Evolutionary conservation across 2,888 invertebrate genomes (phyloP).

Genomic region (Erannis defoliaria): DNA sequence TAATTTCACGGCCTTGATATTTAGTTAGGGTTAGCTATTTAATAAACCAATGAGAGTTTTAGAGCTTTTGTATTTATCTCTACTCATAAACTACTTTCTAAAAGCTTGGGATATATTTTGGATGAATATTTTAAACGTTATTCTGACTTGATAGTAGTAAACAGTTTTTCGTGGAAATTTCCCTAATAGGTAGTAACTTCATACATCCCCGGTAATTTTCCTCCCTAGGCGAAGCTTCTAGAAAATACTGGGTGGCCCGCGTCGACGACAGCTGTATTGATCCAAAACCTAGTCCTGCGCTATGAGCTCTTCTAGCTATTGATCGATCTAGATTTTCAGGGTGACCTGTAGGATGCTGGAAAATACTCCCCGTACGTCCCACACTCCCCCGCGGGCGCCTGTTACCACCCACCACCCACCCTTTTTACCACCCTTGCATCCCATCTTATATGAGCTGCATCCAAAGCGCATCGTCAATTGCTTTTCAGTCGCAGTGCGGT

Average conservation of each 20-base stretch:
- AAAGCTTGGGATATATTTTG: too few relatives aligned
- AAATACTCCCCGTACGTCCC: slow-evolving; percentile 7
- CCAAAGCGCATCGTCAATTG: slow-evolving; percentile 37
- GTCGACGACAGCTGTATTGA: slow-evolving; percentile 39
- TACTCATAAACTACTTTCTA: too few relatives aligned
- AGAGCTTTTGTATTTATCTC: background rate
- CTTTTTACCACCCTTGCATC: slow-evolving; percentile 20
- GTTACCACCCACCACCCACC: slow-evolving; percentile 5
- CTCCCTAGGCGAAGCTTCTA: background rate
- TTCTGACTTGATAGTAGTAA: too few relatives aligned
- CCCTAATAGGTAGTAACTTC: background rate
- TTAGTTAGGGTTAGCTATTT: too few relatives aligned
- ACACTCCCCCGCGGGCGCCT: background rate
- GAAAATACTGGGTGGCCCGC: background rate
- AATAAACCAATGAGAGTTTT: background rate
- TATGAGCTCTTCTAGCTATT: slow-evolving; percentile 35
- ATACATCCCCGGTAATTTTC: background rate
- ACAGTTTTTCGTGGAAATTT: background rate
- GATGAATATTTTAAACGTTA: too few relatives aligned
- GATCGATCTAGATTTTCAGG: slow-evolving; percentile 41
- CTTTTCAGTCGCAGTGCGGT: slow-evolving; percentile 29
- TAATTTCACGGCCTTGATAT: too few relatives aligned
- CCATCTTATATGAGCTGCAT: slow-evolving; percentile 32
- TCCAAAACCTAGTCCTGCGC: slow-evolving; percentile 45
- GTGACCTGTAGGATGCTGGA: slow-evolving; percentile 47